These are phyloP conservation scores for Euura saliciscinereae DNA, from an alignment of 1,140 invertebrate species.

Conservation along the genomic window DNA sequence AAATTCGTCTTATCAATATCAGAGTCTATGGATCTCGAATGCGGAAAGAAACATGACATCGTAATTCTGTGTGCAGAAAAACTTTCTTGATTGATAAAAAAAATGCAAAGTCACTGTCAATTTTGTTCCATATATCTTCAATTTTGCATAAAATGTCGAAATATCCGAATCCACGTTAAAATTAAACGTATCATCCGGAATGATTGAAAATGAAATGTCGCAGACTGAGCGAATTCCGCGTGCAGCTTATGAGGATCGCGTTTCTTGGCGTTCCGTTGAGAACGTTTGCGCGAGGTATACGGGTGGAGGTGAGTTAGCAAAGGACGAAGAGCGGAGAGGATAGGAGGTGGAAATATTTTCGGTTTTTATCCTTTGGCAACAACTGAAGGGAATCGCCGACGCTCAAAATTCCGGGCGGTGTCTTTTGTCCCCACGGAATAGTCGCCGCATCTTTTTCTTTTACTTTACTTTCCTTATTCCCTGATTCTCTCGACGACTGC, in stretches of 20 bases:
- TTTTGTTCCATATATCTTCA: no score
- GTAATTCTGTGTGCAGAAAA: no score
- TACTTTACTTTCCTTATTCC: slow-evolving; percentile 21
- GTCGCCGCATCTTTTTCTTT: slow-evolving; percentile 34
- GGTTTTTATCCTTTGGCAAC: slow-evolving; percentile 47
- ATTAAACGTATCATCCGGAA: no score
- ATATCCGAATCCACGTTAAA: no score
- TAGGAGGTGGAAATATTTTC: slow-evolving; percentile 45
- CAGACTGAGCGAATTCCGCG: background rate
- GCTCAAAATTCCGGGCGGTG: slow-evolving; percentile 58
- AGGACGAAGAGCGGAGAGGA: slow-evolving; percentile 9
- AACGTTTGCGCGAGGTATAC: background rate
- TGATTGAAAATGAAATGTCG: no score
- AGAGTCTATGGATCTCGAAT: no score
- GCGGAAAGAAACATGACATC: no score
- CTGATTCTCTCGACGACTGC: slow-evolving; percentile 13
- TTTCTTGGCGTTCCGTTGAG: background rate
- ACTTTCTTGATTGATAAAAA: no score
- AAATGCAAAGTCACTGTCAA: no score
- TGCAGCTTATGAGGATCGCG: background rate
- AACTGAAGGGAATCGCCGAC: slow-evolving; percentile 42
- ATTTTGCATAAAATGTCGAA: no score
- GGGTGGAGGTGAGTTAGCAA: slow-evolving; percentile 23
- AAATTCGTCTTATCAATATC: no score
- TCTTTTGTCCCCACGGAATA: slow-evolving; percentile 49